phyloP scores from a whole-genome alignment of 2,888 invertebrate genomes.

The Cyclophora albipunctata region DNA sequence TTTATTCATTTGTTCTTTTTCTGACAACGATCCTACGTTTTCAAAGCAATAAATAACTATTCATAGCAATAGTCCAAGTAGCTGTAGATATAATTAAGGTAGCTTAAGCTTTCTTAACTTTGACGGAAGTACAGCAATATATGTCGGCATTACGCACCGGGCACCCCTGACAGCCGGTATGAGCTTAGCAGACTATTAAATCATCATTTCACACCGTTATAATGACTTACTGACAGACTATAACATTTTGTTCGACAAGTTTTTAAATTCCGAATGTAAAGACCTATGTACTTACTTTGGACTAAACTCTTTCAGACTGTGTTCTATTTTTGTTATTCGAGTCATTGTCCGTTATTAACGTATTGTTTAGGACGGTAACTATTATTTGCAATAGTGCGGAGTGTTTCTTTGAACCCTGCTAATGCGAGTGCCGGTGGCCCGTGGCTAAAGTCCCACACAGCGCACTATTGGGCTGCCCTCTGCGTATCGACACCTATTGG shows the following conservation, averaged over 20 bases:
- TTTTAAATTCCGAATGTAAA: too few relatives aligned
- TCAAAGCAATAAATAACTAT: background rate
- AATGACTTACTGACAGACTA: too few relatives aligned
- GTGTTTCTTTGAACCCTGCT: too few relatives aligned
- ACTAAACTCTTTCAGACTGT: too few relatives aligned
- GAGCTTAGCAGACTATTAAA: too few relatives aligned
- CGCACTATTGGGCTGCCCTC: background rate
- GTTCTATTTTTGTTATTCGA: too few relatives aligned
- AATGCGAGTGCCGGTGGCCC: background rate
- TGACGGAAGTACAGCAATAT: background rate
- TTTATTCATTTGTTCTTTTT: background rate
- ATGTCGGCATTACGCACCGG: background rate
- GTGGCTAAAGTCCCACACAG: conserved; percentile 3
- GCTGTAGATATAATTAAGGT: background rate
- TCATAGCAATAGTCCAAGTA: background rate
- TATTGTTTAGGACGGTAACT: too few relatives aligned
- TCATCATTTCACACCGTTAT: too few relatives aligned
- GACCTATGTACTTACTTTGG: too few relatives aligned
- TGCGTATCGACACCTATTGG: conserved; percentile 1
- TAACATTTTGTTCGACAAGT: too few relatives aligned
- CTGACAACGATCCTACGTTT: background rate
- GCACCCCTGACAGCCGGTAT: background rate
- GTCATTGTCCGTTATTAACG: too few relatives aligned
- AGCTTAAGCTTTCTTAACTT: background rate
- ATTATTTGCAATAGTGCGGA: too few relatives aligned